Percentiles rank a stretch among this genome's conserved stretches.
phyloP scores from a whole-genome alignment of 2,113 vertebrate genomes.

The Gallinago paraguaiae region DNA sequence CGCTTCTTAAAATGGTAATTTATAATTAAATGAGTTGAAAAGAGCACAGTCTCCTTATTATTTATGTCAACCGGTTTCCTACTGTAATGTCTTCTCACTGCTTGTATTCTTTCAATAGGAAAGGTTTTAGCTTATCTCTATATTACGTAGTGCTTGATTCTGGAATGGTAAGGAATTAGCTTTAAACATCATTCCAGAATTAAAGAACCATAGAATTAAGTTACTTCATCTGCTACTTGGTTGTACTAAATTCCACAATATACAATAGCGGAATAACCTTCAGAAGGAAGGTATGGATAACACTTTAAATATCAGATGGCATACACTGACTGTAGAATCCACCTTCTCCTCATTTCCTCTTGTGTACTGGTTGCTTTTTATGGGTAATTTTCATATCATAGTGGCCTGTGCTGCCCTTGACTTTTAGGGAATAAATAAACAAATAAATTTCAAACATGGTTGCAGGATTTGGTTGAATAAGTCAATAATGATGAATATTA shows the following conservation, averaged over 20 bases:
- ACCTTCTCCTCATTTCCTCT: not conserved
- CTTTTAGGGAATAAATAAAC: not conserved
- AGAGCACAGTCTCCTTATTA: not conserved
- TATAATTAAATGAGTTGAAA: not conserved
- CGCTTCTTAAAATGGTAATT: not conserved
- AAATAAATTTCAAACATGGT: not conserved
- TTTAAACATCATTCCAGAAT: not conserved
- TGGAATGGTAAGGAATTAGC: not conserved
- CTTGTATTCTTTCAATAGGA: not conserved
- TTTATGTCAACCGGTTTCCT: not conserved
- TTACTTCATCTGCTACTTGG: not conserved
- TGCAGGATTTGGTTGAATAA: not conserved
- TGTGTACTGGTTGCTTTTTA: not conserved
- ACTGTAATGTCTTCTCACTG: not conserved
- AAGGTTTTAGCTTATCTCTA: not conserved
- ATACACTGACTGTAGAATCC: not conserved
- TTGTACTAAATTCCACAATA: not conserved
- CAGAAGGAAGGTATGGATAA: not conserved
- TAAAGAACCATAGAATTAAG: not conserved
- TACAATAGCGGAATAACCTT: not conserved
- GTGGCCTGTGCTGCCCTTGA: not conserved
- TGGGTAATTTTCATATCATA: not conserved
- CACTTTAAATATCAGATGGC: not conserved
- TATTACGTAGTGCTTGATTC: not conserved
- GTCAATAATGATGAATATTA: not conserved